Evolutionary conservation across 2,888 invertebrate species (phyloP), one percentile per base, ranked within the genome.

Genomic region (Microchrysa polita): DNA sequence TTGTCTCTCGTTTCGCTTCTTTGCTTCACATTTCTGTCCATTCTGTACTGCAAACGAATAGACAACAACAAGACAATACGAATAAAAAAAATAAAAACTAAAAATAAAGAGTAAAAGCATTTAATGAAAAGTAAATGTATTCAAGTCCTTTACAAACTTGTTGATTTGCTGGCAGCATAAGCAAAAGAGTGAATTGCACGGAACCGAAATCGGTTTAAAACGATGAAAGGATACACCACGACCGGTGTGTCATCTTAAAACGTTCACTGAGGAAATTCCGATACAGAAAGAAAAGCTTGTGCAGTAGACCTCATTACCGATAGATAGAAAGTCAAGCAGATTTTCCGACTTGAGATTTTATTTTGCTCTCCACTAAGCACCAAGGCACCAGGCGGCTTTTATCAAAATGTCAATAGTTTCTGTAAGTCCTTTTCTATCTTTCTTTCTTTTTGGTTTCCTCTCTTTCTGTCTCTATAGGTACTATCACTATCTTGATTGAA

Each of bases 111-210:
- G 44, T 7, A 65, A 65, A 65, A 65, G 44, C 44, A 48, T 48
- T 65, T 34, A 55, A 65, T 65, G 65, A 65, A 44, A 65, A 65
- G 65, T 65, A 65, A 65, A 65, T 65, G 65, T 22, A 65, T 65
- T 65, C 65, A 48, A 65, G 65, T 65, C 20, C 20, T 44, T n/a
- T 12, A 34, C 20, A 65, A 65, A 65, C 65, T 65, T 65, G 65
- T 65, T 65, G 65, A 65, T 65, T 65, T 65, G 16, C 48, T 48
- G n/a, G n/a, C 34, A 23, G 22, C 23, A 65, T 22, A 65, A 23
- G 22, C 23, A 65, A n/a, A 65, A 65, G 44, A 65, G 27, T 34
- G 65, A 34, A 65, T 65, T 48, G 44, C 65, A 44, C 42, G 65
- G 65, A 18, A 65, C 27, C 27, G 27, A 65, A 60, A 20, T 65